Conservation (phyloP, 2,888 invertebrate genomes). For the Caenorhabditis uteleia region DNA sequence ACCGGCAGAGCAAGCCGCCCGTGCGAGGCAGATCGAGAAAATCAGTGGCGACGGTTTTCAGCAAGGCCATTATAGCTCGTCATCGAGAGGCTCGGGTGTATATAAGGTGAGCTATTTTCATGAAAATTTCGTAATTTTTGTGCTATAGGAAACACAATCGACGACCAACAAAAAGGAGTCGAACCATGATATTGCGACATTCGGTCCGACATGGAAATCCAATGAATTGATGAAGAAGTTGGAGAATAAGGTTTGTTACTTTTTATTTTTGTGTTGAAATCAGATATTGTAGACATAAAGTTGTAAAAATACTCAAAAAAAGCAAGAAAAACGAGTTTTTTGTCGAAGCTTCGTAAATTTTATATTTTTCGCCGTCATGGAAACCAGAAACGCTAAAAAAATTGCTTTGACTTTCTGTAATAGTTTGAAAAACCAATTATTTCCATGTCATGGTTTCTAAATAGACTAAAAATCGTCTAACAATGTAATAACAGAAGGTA, state of each 20-base stretch:
- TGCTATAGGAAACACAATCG: not conserved
- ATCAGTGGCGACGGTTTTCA: conserved; percentile 31
- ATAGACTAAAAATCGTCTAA: too few species aligned
- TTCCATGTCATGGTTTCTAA: too few species aligned
- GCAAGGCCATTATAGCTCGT: conserved; percentile 11
- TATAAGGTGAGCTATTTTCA: too few species aligned
- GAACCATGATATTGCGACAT: conserved; percentile 34
- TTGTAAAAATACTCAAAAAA: conserved; percentile 1
- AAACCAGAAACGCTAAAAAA: too few species aligned
- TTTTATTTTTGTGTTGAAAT: not conserved
- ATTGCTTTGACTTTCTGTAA: too few species aligned
- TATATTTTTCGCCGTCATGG: too few species aligned
- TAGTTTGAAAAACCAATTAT: too few species aligned
- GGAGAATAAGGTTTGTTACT: conserved; percentile 2
- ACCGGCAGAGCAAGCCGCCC: conserved; percentile 18
- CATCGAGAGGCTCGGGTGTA: too few species aligned
- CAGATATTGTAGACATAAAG: conserved; percentile 6
- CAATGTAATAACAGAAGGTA: too few species aligned
- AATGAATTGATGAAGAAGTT: not conserved
- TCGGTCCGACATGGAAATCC: conserved; percentile 38
- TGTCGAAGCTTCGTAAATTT: not conserved
- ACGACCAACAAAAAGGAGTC: conserved; percentile 13
- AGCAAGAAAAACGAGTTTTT: not conserved
- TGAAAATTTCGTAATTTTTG: not conserved
- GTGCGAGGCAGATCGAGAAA: conserved; percentile 18